phyloP scores from a whole-genome alignment of 92 coral and sea anemone species.

The Scolanthus callimorphus region DNA sequence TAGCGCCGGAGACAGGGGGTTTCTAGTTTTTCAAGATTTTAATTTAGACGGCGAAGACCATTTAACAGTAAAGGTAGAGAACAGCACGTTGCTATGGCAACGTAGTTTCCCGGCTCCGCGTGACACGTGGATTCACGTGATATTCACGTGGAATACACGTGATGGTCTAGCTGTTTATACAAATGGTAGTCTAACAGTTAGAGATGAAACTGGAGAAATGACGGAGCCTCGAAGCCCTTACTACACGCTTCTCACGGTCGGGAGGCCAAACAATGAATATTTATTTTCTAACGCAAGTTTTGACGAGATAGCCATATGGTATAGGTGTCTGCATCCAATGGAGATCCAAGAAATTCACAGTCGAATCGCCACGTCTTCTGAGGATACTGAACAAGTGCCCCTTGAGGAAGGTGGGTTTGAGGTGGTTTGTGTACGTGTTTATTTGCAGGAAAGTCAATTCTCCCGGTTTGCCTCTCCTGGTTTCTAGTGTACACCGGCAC shows the following conservation, averaged over 20 bases:
- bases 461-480: no score
- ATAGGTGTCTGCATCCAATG: constrained; percentile 60
- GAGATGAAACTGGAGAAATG: constrained; percentile 29
- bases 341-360: constrained; percentile 76
- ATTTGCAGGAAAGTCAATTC: not conserved
- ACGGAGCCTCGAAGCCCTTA: constrained; percentile 51
- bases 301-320: constrained; percentile 93
- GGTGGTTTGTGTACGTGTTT: no score
- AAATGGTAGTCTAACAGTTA: constrained; percentile 70
- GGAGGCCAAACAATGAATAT: constrained; percentile 53
- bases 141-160: constrained; percentile 86
- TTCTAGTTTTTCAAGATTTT: constrained; percentile 87
- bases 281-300: constrained; percentile 57
- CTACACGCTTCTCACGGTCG: constrained; percentile 46
- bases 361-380: constrained; percentile 35
- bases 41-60: constrained; percentile 56
- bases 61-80: constrained; percentile 81
- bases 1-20: constrained; percentile 69
- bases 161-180: constrained; percentile 75
- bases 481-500: constrained; percentile 75
- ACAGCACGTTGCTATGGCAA: constrained; percentile 81
- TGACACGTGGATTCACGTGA: constrained; percentile 84
- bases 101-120: constrained; percentile 73
- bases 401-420: constrained; percentile 58
- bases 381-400: constrained; percentile 37